Percentiles rank a stretch among this genome's conserved stretches.
Evolutionary conservation across 2,888 invertebrate species (phyloP).

Genomic region (Pachymerium ferrugineum): DNA sequence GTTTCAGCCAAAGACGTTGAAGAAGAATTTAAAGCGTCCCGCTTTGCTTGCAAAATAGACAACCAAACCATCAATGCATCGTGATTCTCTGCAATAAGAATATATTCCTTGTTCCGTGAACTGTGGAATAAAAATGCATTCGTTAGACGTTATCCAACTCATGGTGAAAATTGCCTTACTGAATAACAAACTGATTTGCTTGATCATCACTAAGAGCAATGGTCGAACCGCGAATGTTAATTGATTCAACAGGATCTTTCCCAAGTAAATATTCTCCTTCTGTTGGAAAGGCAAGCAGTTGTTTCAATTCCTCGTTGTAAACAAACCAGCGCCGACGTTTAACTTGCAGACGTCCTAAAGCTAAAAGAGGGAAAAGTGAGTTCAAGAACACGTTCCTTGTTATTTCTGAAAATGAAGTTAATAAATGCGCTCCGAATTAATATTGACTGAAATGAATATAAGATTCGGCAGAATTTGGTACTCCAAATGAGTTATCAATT

Average conservation of each 20-base stretch:
- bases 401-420: too few species aligned
- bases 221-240: conserved; percentile 46
- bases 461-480: too few species aligned
- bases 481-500: too few species aligned
- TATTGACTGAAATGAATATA: too few species aligned
- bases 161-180: conserved; percentile 42
- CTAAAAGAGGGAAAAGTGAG: conserved; percentile 40
- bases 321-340: conserved; percentile 45
- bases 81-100: conserved; percentile 51
- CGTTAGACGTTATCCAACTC: neutral
- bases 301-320: conserved; percentile 46
- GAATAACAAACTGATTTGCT: conserved; percentile 47
- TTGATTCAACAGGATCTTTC: conserved; percentile 42
- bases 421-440: too few species aligned
- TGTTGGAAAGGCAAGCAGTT: conserved; percentile 44
- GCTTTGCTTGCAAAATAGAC: conserved; percentile 47
- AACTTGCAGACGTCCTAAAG: conserved; percentile 45
- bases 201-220: conserved; percentile 46
- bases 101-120: conserved; percentile 42
- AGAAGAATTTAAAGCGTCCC: conserved; percentile 34
- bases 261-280: conserved; percentile 43
- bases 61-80: conserved; percentile 53
- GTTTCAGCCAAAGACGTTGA: conserved; percentile 28
- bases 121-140: conserved; percentile 31
- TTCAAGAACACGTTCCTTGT: too few species aligned